Conservation (phyloP, 2,113 vertebrate genomes). For the Mirounga angustirostris region DNA sequence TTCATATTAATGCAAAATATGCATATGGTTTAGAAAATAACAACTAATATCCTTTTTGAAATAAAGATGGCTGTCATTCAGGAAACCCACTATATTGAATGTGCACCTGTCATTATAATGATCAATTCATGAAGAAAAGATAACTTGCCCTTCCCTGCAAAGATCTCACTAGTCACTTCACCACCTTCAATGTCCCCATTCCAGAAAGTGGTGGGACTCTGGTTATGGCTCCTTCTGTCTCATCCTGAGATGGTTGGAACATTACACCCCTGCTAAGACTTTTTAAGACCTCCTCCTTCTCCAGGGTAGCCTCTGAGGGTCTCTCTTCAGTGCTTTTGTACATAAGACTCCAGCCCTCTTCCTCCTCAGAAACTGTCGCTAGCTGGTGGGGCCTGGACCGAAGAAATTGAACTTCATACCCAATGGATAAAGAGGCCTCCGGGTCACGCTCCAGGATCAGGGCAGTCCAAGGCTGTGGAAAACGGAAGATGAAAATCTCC, state of each 20-base stretch:
- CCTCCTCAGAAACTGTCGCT: neutral
- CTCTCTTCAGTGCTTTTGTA: neutral
- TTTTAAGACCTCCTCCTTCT: neutral
- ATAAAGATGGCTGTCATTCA: conserved; percentile 43
- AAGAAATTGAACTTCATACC: neutral
- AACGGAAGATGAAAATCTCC: neutral
- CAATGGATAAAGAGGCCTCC: neutral
- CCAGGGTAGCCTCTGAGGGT: neutral
- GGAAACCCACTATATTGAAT: neutral
- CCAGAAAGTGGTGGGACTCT: neutral
- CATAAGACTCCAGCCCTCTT: neutral
- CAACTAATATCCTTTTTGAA: conserved; percentile 34
- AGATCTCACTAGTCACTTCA: neutral
- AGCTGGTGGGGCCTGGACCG: neutral
- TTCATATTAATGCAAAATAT: conserved; percentile 14
- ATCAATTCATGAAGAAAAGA: neutral
- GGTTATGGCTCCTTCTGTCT: no score
- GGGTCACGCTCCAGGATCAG: neutral
- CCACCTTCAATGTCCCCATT: neutral
- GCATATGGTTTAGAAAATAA: neutral
- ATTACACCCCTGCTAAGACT: neutral
- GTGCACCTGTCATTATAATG: neutral
- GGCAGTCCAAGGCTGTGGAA: neutral
- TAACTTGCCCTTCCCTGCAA: neutral
- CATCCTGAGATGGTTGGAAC: neutral